Conservation (phyloP, 2,888 invertebrate genomes). For the Lithophane semibrunnea region DNA sequence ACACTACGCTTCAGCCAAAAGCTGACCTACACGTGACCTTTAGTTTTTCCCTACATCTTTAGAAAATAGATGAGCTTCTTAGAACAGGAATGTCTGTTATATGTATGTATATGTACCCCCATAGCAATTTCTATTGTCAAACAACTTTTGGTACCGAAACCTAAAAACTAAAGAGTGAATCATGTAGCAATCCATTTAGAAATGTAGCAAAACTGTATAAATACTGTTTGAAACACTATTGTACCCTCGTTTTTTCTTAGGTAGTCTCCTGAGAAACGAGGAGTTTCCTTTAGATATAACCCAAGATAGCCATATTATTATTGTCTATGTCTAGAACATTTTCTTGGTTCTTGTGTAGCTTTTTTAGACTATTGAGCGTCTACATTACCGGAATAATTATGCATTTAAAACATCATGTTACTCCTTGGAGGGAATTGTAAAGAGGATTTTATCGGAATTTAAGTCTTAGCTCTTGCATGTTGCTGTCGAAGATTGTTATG, state of each 20-base stretch:
- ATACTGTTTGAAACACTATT: constrained; percentile 5
- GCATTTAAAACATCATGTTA: constrained; percentile 8
- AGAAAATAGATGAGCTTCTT: neutral
- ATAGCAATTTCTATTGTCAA: neutral
- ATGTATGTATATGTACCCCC: no score
- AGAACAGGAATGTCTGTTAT: neutral
- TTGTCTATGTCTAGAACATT: constrained; percentile 32
- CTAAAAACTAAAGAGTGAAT: neutral
- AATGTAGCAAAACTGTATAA: constrained; percentile 18
- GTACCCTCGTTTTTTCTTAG: neutral
- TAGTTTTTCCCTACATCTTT: neutral
- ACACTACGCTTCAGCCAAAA: neutral
- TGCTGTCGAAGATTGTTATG: neutral
- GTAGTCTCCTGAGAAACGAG: constrained; percentile 23
- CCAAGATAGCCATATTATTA: constrained; percentile 24
- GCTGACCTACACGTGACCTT: neutral
- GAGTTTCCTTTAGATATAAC: constrained; percentile 23
- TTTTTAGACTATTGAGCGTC: neutral
- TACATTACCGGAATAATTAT: constrained; percentile 1
- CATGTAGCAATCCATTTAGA: neutral
- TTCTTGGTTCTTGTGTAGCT: neutral
- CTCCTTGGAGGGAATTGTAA: neutral
- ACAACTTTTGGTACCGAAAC: neutral
- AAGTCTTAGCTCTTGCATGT: neutral
- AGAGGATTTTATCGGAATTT: neutral